Conservation (phyloP, 1,140 invertebrate genomes). For the Dendroctonus valens region DNA sequence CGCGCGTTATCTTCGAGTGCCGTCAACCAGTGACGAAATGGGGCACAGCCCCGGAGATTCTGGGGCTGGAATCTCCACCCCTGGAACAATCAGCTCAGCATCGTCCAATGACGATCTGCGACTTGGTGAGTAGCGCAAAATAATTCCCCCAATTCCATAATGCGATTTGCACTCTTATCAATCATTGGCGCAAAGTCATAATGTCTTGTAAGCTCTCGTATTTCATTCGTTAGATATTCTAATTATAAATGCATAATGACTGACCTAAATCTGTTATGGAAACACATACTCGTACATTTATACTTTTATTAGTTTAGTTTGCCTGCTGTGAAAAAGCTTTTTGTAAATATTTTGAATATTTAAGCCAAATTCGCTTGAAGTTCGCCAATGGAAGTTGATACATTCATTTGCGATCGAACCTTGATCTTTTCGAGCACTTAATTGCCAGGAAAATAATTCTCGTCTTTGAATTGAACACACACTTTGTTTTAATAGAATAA, state of each 20-base stretch:
- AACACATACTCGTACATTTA: conserved; percentile 11
- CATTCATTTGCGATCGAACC: too few relatives aligned
- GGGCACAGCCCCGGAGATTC: conserved; percentile 56
- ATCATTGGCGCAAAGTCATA: too few relatives aligned
- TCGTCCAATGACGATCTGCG: conserved; percentile 56
- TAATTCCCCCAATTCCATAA: not conserved
- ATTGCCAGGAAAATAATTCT: too few relatives aligned
- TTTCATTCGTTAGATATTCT: conserved; percentile 1
- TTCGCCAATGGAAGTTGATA: conserved; percentile 12
- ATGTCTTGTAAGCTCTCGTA: not conserved
- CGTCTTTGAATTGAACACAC: too few relatives aligned
- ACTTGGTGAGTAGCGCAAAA: conserved; percentile 38
- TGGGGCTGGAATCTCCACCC: conserved; percentile 50
- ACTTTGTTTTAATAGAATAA: too few relatives aligned
- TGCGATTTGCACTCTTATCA: too few relatives aligned
- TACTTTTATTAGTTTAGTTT: conserved; percentile 19
- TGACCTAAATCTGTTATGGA: conserved; percentile 16
- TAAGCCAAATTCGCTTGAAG: conserved; percentile 6
- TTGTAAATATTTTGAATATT: conserved; percentile 19
- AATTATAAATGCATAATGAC: conserved; percentile 16
- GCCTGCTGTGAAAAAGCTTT: conserved; percentile 18
- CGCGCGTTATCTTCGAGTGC: conserved; percentile 54
- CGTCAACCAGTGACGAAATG: conserved; percentile 46
- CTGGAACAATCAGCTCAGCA: conserved; percentile 52
- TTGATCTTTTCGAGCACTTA: too few relatives aligned